Evolutionary conservation across 2,888 invertebrate species (phyloP), one percentile per base, ranked within the genome.

Genomic region (Digitonthophagus gazella): DNA sequence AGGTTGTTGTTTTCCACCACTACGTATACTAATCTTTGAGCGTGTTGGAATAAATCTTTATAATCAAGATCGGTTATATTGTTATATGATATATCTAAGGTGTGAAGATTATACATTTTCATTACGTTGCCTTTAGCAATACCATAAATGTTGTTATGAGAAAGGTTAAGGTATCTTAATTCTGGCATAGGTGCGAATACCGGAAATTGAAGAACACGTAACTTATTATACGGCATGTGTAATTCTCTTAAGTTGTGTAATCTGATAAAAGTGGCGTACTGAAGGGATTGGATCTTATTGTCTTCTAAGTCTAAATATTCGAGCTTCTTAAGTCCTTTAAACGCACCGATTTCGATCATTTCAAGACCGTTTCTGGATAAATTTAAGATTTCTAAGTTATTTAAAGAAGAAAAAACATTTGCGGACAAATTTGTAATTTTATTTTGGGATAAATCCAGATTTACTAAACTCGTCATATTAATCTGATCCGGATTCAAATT

Each of bases 21-120:
- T 1, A 83, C 66, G 66, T 78, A 78, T 0, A 80, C 72, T 2
- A 83, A 71, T 15, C 76, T 76, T 0, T 81, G 82, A 58, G 81
- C 71, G 65, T 81, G 75, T 0, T 77, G 71, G n/a, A 80, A 75
- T 15, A 83, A 71, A 5, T 74, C 71, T 6, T 77, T 75, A 71
- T 81, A 83, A 71, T 83, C 81, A 2, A 83, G 69, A 71, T 81
- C 77, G 0, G 73, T 73, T 6, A 83, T 71, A 5, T 76, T 74
- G 69, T 82, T 83, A 65, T 74, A 71, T 0, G 81, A 80, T 2
- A 83, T 69, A 72, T 83, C 83, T 54, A 83, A 70, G 18, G 79
- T 77, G 68, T 81, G 79, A 4, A 83, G 71, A 70, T 76, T 80
- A 57, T 77, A 76, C 20, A 83, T 66, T 1, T 77, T 75, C 64